Evolutionary conservation across 2,797 vertebrate species (phyloP).

Genomic region (Platalea minor): DNA sequence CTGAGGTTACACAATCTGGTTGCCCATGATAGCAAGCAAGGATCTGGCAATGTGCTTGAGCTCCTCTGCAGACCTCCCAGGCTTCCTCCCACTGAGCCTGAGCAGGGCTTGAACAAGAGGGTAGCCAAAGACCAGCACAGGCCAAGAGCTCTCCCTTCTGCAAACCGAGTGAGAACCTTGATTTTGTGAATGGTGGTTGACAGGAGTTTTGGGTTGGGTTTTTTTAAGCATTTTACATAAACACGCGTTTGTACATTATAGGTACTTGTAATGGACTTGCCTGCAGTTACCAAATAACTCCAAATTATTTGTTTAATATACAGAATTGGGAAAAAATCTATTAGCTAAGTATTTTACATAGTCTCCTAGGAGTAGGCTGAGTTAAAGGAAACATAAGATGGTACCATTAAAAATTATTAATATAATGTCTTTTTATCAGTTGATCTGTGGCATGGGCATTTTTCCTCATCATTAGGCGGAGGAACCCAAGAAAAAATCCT

Average conservation of each 20-base stretch:
- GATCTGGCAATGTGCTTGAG: neutral
- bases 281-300: neutral
- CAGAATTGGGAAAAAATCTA: neutral
- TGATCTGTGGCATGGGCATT: neutral
- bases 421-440: neutral
- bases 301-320: neutral
- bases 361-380: neutral
- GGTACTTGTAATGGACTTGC: neutral
- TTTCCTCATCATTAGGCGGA: neutral
- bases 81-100: neutral
- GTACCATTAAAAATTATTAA: neutral
- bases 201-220: fast-evolving
- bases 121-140: neutral
- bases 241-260: fast-evolving
- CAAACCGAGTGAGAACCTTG: neutral
- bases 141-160: neutral
- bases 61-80: neutral
- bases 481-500: neutral
- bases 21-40: neutral
- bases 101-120: neutral
- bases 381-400: neutral
- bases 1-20: neutral
- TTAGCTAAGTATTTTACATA: neutral
- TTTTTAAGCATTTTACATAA: neutral
- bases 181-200: neutral